These are phyloP conservation scores for Melieria picta DNA, from an alignment of 2,888 invertebrate species.

Conservation along the genomic window DNA sequence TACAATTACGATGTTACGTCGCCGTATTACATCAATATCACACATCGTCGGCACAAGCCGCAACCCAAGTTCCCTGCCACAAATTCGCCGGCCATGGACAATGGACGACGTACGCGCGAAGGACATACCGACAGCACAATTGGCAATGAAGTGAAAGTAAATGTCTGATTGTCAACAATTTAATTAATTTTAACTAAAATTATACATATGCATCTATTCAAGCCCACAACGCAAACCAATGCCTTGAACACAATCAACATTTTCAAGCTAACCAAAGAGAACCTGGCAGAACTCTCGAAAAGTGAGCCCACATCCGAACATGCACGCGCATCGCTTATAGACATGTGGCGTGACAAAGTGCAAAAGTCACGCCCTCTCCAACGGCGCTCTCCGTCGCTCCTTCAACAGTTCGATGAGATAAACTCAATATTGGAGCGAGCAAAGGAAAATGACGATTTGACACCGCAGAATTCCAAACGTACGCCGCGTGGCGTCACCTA, in stretches of 20 bases:
- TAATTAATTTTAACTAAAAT: too few relatives aligned
- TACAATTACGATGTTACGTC: conserved; percentile 65
- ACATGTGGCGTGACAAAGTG: conserved; percentile 63
- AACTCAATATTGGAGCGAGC: conserved; percentile 53
- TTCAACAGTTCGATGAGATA: conserved; percentile 53
- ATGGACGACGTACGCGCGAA: background rate
- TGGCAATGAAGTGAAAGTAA: too few relatives aligned
- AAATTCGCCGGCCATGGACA: too few relatives aligned
- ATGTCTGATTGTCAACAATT: too few relatives aligned
- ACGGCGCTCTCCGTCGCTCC: conserved; percentile 42
- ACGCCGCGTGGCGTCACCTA: too few relatives aligned
- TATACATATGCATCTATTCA: too few relatives aligned
- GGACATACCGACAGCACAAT: too few relatives aligned
- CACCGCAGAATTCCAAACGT: conserved; percentile 37
- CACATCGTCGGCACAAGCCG: conserved; percentile 58
- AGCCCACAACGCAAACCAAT: background rate
- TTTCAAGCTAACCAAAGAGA: conserved; percentile 57
- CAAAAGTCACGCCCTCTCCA: conserved; percentile 55
- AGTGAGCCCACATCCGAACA: conserved; percentile 41
- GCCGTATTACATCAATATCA: conserved; percentile 66
- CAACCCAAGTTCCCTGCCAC: conserved; percentile 51
- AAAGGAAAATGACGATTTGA: conserved; percentile 53
- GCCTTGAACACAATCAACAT: conserved; percentile 50
- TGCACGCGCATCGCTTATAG: conserved; percentile 56
- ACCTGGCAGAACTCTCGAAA: conserved; percentile 55